phyloP scores from a whole-genome alignment of 2,888 invertebrate genomes.

The Syrista parreyssii region DNA sequence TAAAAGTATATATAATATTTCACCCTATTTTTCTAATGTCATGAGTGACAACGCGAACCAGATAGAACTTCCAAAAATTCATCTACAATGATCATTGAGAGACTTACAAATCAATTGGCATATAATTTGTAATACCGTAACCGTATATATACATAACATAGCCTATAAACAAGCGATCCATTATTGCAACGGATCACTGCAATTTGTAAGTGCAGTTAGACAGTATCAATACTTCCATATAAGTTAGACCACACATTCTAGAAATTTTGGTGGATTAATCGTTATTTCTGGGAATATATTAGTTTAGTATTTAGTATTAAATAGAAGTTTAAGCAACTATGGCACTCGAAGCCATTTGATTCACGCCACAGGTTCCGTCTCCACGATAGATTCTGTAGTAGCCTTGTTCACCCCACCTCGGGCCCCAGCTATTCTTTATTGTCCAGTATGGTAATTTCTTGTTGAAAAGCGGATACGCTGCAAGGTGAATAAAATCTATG shows the following conservation, averaged over 20 bases:
- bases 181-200: background rate
- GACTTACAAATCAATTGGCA: background rate
- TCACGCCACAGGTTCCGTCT: slow-evolving; percentile 94
- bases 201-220: background rate
- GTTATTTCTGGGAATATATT: slow-evolving; percentile 3
- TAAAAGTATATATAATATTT: background rate
- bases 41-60: background rate
- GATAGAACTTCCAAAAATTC: background rate
- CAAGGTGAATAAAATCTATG: slow-evolving; percentile 48
- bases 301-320: slow-evolving; percentile 2
- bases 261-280: slow-evolving; percentile 1
- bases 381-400: slow-evolving; percentile 95
- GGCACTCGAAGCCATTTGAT: slow-evolving; percentile 90
- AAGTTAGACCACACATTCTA: background rate
- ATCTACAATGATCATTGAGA: background rate
- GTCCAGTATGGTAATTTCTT: slow-evolving; percentile 90
- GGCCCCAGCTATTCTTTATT: slow-evolving; percentile 96
- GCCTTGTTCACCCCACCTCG: slow-evolving; percentile 92
- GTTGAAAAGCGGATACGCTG: slow-evolving; percentile 84
- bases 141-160: background rate
- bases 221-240: background rate
- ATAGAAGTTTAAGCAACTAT: slow-evolving; percentile 66
- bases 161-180: background rate
- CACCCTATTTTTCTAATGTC: background rate
- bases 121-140: background rate